Evolutionary conservation across 2,888 invertebrate species (phyloP).

Genomic region (Bellardia bayeri): DNA sequence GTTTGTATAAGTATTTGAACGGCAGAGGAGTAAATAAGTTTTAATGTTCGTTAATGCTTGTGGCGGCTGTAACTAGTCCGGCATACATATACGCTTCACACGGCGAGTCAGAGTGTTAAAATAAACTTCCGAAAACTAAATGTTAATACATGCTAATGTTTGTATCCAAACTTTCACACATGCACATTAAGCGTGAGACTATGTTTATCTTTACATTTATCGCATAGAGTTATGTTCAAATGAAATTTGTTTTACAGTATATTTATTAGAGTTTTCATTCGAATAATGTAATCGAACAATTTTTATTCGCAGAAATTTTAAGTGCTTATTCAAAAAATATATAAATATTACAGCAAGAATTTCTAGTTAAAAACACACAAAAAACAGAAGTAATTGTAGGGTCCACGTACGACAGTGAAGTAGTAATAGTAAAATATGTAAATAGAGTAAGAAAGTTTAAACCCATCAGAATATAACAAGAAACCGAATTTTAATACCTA

Average conservation of each 20-base stretch:
- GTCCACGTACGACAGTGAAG: too few species aligned
- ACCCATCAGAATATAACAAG: too few species aligned
- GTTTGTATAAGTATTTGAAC: background rate
- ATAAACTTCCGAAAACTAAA: conserved; percentile 22
- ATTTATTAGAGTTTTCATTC: background rate
- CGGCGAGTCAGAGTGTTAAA: conserved; percentile 6
- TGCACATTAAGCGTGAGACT: background rate
- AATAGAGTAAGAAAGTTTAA: too few species aligned
- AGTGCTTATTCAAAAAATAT: too few species aligned
- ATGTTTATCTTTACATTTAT: background rate
- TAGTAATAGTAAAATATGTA: too few species aligned
- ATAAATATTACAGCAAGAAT: too few species aligned
- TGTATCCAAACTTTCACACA: background rate
- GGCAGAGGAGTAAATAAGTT: background rate
- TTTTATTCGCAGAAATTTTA: too few species aligned
- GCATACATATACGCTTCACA: background rate
- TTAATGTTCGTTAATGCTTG: conserved; percentile 5
- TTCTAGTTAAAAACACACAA: too few species aligned
- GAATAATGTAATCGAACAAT: too few species aligned
- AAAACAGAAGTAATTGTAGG: too few species aligned
- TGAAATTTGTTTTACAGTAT: conserved; percentile 8
- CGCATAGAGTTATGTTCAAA: conserved; percentile 13
- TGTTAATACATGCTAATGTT: conserved; percentile 54
- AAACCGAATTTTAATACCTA: too few species aligned
- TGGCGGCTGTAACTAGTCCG: background rate